Base-by-base conservation (phyloP, 2,888 invertebrate species). In the Abrostola triplasia region DNA sequence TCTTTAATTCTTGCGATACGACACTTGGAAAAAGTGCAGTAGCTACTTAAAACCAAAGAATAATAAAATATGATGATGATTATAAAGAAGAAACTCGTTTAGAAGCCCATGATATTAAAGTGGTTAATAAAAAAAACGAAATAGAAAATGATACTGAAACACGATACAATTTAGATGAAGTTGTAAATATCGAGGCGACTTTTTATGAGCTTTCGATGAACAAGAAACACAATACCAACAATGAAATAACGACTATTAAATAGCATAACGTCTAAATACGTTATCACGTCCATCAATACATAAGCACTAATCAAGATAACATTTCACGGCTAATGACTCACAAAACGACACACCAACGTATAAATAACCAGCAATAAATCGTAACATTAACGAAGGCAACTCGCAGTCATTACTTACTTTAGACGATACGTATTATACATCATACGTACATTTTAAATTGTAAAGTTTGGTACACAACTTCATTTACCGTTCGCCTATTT, bases 401-500 rank as follows among this genome's bases (percentile, higher is more conserved):
- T 65, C 80, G 76, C 79, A 77, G 70, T 74, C 82, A 80, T 84
- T 84, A 83, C 78, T 81, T 77, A 77, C 73, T 77, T 76, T 77
- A 83, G 80, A 73, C 85, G 80, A 80, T 83, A 79, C 79, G 81
- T 80, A 82, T 82, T 83, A 86, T 82, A 82, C 84, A 80, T 82
- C 75, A 76, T 80, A 67, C 54, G 48, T 52, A 64, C 62, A 56
- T 69, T 67, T 68, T 66, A 77, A 71, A 76, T 76, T 77, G 81
- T 83, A 78, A 81, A 79, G 72, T 81, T 75, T 80, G 79, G 81
- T 82, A 83, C 85, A 89, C 88, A 88, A 83, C 90, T 90, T 90
- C 87, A 89, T 92, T 90, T 91, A 91, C 91, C 90, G 90, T 92
- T 90, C 84, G 83, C 79, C 89, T 90, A 92, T 92, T 91, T 92